Evolutionary conservation across 2,888 invertebrate species (phyloP).

Genomic region (Drosophila prolongata): DNA sequence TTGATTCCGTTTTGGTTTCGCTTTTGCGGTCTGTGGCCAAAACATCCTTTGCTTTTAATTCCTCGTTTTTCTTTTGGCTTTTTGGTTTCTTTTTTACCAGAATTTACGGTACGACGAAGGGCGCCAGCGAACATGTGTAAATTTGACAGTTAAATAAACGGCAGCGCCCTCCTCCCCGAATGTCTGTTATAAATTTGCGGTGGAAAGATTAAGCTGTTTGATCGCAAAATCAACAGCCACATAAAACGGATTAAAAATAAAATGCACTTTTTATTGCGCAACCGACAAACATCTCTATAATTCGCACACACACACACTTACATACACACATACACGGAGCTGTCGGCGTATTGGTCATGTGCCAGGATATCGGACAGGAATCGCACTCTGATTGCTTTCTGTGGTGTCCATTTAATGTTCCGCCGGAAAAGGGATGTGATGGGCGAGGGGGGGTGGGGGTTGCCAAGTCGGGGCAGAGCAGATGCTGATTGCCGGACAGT

Average conservation of each 20-base stretch:
- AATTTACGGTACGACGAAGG: conserved; percentile 40
- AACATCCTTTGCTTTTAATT: conserved; percentile 26
- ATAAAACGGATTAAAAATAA: conserved; percentile 75
- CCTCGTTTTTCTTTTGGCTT: neutral
- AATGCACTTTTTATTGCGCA: conserved; percentile 49
- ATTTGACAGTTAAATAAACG: conserved; percentile 74
- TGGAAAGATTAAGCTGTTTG: conserved; percentile 75
- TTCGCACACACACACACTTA: conserved; percentile 3
- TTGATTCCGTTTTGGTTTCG: conserved; percentile 71
- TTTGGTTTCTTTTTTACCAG: conserved; percentile 32
- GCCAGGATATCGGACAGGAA: conserved; percentile 49
- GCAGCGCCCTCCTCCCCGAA: conserved; percentile 2
- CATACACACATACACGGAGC: no score
- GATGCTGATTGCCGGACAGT: conserved; percentile 24
- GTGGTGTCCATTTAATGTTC: conserved; percentile 71
- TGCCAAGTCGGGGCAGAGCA: neutral
- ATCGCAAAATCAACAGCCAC: conserved; percentile 77
- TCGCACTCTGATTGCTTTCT: conserved; percentile 72
- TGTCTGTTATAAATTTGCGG: conserved; percentile 67
- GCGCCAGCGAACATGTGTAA: conserved; percentile 64
- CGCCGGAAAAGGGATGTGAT: neutral
- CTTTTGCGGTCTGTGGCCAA: conserved; percentile 64
- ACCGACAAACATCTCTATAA: conserved; percentile 34
- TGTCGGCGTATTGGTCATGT: conserved; percentile 1
- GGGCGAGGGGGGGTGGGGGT: neutral